phyloP scores from a whole-genome alignment of 2,113 vertebrate genomes.

The Tamias sibiricus region DNA sequence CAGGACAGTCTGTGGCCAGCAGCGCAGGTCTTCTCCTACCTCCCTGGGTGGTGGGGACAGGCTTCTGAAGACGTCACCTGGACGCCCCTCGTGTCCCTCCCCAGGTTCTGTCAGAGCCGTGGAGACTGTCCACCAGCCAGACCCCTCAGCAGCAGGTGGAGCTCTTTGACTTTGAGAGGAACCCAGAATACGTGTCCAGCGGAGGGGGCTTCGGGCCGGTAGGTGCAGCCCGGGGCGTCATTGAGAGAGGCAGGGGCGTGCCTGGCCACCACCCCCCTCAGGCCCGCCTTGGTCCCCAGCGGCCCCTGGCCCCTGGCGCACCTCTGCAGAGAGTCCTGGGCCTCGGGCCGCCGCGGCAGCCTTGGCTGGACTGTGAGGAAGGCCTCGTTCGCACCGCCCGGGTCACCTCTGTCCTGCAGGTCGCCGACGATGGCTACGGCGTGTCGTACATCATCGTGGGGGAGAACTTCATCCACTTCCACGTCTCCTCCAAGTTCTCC shows the following conservation, averaged over 20 bases:
- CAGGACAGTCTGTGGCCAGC: rapidly evolving
- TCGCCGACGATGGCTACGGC: conserved; percentile 98
- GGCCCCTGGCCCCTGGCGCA: no score
- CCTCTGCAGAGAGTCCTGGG: no score
- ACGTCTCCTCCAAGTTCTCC: conserved; percentile 97
- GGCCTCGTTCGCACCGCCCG: no score
- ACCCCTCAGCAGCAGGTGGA: conserved; percentile 95
- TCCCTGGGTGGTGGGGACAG: not conserved
- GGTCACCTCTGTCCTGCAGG: conserved; percentile 82
- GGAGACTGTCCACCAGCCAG: conserved; percentile 98
- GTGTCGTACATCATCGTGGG: conserved; percentile 97
- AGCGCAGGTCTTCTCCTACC: no score
- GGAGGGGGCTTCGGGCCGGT: conserved; percentile 98
- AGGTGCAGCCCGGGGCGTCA: conserved; percentile 74
- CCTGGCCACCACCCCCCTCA: not conserved
- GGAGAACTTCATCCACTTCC: conserved; percentile 95
- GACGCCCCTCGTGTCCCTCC: not conserved
- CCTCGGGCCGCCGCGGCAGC: no score
- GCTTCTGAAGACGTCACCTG: rapidly evolving
- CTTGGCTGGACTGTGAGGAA: no score
- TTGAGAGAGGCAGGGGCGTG: rapidly evolving
- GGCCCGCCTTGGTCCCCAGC: not conserved
- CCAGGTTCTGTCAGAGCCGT: conserved; percentile 97
- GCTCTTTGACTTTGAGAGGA: conserved; percentile 91
- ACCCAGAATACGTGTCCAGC: conserved; percentile 91